Evolutionary conservation across 2,888 invertebrate species (phyloP), one percentile per base, ranked within the genome.

Genomic region (Drosophila rubida): DNA sequence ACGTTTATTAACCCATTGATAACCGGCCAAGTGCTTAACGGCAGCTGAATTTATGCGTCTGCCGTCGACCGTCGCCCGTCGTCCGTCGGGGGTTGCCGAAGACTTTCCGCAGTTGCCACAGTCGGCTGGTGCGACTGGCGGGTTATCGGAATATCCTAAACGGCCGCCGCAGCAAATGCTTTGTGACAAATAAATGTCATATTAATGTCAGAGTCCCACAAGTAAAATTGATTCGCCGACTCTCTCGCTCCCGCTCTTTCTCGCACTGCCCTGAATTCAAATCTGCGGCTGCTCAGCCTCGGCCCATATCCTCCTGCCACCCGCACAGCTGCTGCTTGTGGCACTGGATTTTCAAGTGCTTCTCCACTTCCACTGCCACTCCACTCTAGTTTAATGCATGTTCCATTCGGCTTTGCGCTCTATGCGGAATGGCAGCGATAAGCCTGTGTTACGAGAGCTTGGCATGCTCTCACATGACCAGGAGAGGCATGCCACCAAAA

Each of bases 1-100:
- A 82, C 76, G 82, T 84, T 82, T 84, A 84, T 84, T 87, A 84
- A 84, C 80, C 87, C 84, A 84, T 84, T 84, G 84, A 84, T 87
- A 87, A 85, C 87, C 77, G 68, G 69, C 71, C 85, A 78, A 78
- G 81, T 75, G 79, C 79, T 80, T 78, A 81, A 80, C 78, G 73
- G 65, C 70, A 55, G 22, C 66, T 41, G 67, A 78, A 82, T 82
- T 82, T 83, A 82, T 82, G 84, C 81, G 82, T 82, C 87, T 86
- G 84, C 67, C 45, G 25, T 14, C n/a, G 27, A 22, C 6, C 65
- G 14, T 61, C 64, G 27, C n/a, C n/a, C n/a, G n/a, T 14, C n/a
- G 27, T 25, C 6, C 65, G 14, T 61, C 64, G 27, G 27, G 23
- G 8, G 22, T 32, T 32, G 11, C n/a, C n/a, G n/a, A n/a, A n/a